Evolutionary conservation across 2,113 vertebrate genomes (phyloP).

Genomic region (Nesoenas mayeri): DNA sequence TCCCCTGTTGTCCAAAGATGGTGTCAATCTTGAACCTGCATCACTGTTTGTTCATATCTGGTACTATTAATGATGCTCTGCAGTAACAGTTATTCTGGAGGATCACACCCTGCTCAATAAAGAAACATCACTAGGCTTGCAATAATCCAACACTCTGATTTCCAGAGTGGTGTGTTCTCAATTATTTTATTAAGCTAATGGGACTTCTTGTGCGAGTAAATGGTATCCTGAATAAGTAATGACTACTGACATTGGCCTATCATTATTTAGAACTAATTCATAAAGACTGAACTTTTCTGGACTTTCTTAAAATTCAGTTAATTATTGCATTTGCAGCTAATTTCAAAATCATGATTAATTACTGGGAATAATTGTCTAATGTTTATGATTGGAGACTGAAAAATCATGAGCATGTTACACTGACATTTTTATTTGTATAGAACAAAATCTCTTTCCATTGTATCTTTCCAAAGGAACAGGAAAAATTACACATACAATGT

Average conservation of each 20-base stretch:
- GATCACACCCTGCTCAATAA: conserved; percentile 58
- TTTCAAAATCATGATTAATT: neutral
- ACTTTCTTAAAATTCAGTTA: neutral
- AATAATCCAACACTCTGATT: neutral
- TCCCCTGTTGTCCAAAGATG: conserved; percentile 77
- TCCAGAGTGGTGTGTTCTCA: neutral
- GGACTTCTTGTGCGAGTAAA: neutral
- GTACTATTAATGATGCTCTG: conserved; percentile 41
- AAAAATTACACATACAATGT: neutral
- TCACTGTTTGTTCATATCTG: conserved; percentile 83
- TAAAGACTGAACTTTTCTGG: neutral
- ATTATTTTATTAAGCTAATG: neutral
- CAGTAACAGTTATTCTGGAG: neutral
- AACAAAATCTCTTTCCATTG: neutral
- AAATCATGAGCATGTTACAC: neutral
- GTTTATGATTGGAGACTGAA: neutral
- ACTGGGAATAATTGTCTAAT: neutral
- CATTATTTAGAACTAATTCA: neutral
- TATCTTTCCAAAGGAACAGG: neutral
- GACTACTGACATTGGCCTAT: neutral
- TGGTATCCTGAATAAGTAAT: neutral
- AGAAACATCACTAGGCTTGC: neutral
- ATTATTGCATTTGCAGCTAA: neutral
- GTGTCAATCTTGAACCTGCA: conserved; percentile 77
- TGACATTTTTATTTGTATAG: neutral